Base-by-base conservation (phyloP, 2,888 invertebrate species). In the Tinea semifulvella region DNA sequence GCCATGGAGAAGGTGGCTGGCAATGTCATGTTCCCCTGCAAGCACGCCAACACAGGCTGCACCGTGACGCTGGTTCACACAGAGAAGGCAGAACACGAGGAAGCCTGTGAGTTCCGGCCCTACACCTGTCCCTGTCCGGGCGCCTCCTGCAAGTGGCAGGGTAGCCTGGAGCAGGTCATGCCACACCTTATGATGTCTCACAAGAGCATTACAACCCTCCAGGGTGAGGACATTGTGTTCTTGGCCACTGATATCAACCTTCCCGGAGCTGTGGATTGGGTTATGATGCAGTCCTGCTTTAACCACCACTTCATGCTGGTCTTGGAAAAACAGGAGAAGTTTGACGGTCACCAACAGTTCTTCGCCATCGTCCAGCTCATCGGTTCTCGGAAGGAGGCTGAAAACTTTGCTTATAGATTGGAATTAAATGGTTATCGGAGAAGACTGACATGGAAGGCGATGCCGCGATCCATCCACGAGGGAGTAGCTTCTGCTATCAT, bases 201-300 rank as follows among this genome's bases (percentile, higher is more conserved):
- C 73, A 98, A 98, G 77, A 96, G 96, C 62, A 98, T 98, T 59
- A 99, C 98, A 11, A 99, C 98, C 43, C 83, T 99, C 49, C 97
- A 98, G 85, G 96, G 94, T 43, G 99, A 99, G 77, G 99, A 99
- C 68, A 99, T 99, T 57, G 99, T 99, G 43, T 99, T 99, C 75
- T 82, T 99, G 56, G 99, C 99, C 1, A 99, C 99, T 27, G 99
- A 99, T 72, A 99, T 99, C 49, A 99, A 98, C 81, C 86, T 99
- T 53, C 98, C 98, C 6, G 99, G 99, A 48, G 98, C 98, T 22
- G 98, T 98, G 7, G 98, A 98, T 72, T 98, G 98, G 98, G 96
- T 96, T 2, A 99, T 99, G 99, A 99, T 99, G 98, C 99, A 99
- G 79, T 96, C 96, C 19, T 99, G 99, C 74, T 99, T 98, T 70